Base-by-base conservation (phyloP, 1,140 invertebrate species). In the Conopomorpha cramerella region DNA sequence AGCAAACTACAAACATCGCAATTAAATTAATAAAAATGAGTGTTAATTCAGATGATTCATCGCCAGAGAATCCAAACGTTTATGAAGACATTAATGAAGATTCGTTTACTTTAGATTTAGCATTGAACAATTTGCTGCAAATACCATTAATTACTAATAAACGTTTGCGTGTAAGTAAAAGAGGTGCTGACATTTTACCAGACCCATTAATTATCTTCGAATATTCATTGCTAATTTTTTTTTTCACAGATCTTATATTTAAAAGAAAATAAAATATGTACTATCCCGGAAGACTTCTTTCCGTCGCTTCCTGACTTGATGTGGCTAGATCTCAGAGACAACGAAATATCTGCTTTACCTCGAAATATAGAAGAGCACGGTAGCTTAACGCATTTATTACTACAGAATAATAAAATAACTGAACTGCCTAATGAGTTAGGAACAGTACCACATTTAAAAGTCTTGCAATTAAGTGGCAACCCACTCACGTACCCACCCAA, bases 321-420 rank as follows among this genome's bases (percentile, higher is more conserved):
- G 51, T 85, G 81, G 78, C 45, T 84, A 0, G 84, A 85, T 50
- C 46, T 81, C 8, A 70, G 83, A 45, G 72, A 81, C 44, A 85
- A 85, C 51, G 34, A 68, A 34, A 44, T 85, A n/a, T 58, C 39
- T 2, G 55, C 44, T 16, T 52, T 85, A 32, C 82, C 84, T 13
- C 44, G 41, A 42, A 63, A 61, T 2, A 71, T 85, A 8, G 73
- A 78, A 44, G 54, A 76, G 33, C 83, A 85, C 42, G 41, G 27
- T 23, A 66, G 32, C 39, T 55, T 84, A 7, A 77, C 82, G 29
- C 82, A 82, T 23, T 55, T 84, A 32, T 58, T 85, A 17, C 43
- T 85, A 30, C 70, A 82, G 57, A 77, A 78, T 43, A 85, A 85
- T 57, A 59, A 71, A 44, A 48, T 85, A 18, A 55, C 76, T 19